phyloP scores from a whole-genome alignment of 2,888 invertebrate species.

The Drosophila dives region DNA sequence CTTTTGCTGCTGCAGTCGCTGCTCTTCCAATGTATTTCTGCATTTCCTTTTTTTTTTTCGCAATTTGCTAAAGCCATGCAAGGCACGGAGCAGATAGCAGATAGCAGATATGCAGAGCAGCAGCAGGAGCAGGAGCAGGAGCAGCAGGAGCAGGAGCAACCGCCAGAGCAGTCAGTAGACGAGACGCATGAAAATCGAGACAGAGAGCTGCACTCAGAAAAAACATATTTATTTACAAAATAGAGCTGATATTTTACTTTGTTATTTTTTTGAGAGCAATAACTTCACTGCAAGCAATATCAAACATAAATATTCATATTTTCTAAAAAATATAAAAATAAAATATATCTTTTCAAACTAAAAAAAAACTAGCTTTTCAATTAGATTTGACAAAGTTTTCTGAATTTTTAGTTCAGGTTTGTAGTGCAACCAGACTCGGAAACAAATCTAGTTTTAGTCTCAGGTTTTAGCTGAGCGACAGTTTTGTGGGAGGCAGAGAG shows the following conservation, averaged over 20 bases:
- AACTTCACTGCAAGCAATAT: background rate
- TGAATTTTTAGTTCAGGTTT: background rate
- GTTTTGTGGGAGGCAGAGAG: constrained; percentile 2
- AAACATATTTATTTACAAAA: constrained; percentile 9
- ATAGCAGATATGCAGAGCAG: constrained; percentile 39
- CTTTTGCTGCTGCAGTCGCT: constrained; percentile 38
- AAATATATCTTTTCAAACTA: background rate
- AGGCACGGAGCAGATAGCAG: constrained; percentile 57
- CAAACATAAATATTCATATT: background rate
- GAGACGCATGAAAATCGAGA: constrained; percentile 51
- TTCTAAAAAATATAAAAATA: background rate
- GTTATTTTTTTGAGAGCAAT: background rate
- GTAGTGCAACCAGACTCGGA: constrained; percentile 3
- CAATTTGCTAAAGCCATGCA: constrained; percentile 77
- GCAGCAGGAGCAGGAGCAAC: constrained; percentile 1
- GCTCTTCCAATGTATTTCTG: constrained; percentile 52
- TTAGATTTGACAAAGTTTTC: background rate
- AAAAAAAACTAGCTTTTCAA: background rate
- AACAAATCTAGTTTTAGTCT: constrained; percentile 13
- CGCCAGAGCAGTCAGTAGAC: background rate
- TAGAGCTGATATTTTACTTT: background rate
- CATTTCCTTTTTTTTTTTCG: constrained; percentile 71
- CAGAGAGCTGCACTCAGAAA: constrained; percentile 22
- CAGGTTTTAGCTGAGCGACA: constrained; percentile 33
- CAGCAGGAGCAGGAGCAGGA: constrained; percentile 17